A percentile compares a stretch with the other conserved stretches of the same genome.
These are phyloP conservation scores for Dissostichus mawsoni DNA, from an alignment of 2,113 vertebrate genomes.

Conservation along the genomic window DNA sequence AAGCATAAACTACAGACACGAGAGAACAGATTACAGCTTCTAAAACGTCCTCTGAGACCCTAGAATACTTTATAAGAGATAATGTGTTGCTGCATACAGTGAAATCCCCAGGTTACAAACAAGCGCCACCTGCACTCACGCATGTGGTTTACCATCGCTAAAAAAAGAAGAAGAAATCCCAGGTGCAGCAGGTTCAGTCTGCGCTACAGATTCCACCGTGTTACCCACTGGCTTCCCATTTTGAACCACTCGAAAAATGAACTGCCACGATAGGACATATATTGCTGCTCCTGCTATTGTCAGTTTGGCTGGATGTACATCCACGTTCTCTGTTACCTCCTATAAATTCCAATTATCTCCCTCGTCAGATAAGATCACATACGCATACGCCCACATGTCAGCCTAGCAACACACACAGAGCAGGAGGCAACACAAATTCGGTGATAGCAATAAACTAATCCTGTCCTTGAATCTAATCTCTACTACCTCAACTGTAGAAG, in stretches of 20 bases:
- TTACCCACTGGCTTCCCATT: constrained; percentile 35
- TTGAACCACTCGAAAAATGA: constrained; percentile 62
- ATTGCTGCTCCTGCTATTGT: constrained; percentile 45
- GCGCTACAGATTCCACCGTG: constrained; percentile 13
- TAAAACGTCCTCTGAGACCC: constrained; percentile 34
- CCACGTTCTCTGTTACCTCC: constrained; percentile 68
- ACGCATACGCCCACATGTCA: constrained; percentile 36
- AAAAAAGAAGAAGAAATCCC: constrained; percentile 28
- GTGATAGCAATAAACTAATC: constrained; percentile 59
- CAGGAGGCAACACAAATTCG: constrained; percentile 45
- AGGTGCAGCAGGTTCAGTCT: neutral
- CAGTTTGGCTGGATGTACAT: constrained; percentile 38
- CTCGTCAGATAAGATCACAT: constrained; percentile 68
- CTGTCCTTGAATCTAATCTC: constrained; percentile 72
- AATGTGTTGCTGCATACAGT: constrained; percentile 27
- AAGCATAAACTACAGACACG: constrained; percentile 5
- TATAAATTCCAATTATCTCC: constrained; percentile 77
- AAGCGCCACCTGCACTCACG: neutral
- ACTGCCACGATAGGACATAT: constrained; percentile 51
- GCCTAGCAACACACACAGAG: constrained; percentile 34
- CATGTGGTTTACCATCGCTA: constrained; percentile 11
- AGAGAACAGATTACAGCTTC: constrained; percentile 31
- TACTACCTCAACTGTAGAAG: constrained; percentile 57
- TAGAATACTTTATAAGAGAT: constrained; percentile 32
- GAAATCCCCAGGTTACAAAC: constrained; percentile 20